Base-by-base conservation (phyloP, 2,888 invertebrate genomes). In the Diaperis boleti region DNA sequence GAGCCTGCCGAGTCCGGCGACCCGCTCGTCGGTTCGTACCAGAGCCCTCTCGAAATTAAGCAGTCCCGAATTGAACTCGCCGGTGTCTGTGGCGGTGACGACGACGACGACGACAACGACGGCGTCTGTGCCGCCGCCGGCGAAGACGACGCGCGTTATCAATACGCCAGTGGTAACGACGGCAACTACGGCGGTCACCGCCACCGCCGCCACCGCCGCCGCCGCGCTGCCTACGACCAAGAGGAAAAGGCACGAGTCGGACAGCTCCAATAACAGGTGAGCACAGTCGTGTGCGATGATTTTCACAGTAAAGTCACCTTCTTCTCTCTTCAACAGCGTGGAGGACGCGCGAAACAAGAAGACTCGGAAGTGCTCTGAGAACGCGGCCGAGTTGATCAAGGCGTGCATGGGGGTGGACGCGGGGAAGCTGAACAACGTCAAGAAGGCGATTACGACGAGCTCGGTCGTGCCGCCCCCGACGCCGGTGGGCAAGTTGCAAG, bases 181-280 rank as follows among this genome's bases (percentile, higher is more conserved):
- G 33, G 42, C 35, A 68, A 75, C 47, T 71, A 22, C 41, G 37
- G 50, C 18, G 22, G 18, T 79, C 79, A 2, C 79, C 77, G n/a
- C 72, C 73, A 15, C 62, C 72, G 10, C 20, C n/a, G 3, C 41
- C 7, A n/a, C 11, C 26, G 42, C 39, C 41, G 50, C 50, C 14
- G 47, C 59, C 0, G 59, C 71, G 65, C 35, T 79, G 72, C 54
- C 66, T 67, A 78, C 82, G 13, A 83, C 81, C 11, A 92, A 93
- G 78, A 85, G 94, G 61, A 91, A 91, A 78, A 85, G 92, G 42
- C 88, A 91, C 75, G 93, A 92, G 76, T 92, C 92, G 0, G 93
- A 92, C 73, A 90, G 91, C 79, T 89, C 89, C 1, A 86, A 86
- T n/a, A n/a, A n/a, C n/a, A n/a, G n/a, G n/a, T n/a, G n/a, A n/a